Evolutionary conservation across 2,888 invertebrate genomes (phyloP).

Genomic region (Biston stratarius): DNA sequence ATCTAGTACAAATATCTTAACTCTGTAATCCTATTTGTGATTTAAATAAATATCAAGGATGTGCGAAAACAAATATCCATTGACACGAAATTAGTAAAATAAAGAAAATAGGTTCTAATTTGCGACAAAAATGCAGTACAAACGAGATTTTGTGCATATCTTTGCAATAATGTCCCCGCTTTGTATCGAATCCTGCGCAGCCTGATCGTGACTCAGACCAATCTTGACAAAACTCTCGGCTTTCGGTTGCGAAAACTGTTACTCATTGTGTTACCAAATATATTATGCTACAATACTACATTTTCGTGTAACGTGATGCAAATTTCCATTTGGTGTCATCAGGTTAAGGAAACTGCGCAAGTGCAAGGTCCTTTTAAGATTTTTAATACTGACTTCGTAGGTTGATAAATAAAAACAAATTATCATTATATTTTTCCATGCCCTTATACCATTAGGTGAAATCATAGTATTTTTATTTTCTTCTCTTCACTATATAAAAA

Average conservation of each 20-base stretch:
- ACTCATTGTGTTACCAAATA: conserved; percentile 39
- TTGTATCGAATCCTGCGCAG: conserved; percentile 32
- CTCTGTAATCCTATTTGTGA: too few relatives aligned
- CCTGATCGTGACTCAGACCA: conserved; percentile 44
- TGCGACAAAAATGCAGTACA: conserved; percentile 8
- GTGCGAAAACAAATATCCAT: too few relatives aligned
- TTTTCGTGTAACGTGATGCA: conserved; percentile 41
- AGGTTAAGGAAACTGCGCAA: conserved; percentile 5
- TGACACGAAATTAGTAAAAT: background rate
- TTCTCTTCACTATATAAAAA: too few relatives aligned
- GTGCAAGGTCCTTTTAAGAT: conserved; percentile 6
- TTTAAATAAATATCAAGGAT: too few relatives aligned
- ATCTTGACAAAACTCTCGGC: conserved; percentile 39
- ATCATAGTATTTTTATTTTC: too few relatives aligned
- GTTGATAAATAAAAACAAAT: background rate
- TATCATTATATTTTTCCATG: background rate
- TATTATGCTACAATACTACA: background rate
- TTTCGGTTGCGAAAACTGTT: conserved; percentile 44
- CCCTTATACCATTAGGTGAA: too few relatives aligned
- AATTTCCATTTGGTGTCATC: conserved; percentile 27
- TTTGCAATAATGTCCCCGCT: conserved; percentile 18
- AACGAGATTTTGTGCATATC: conserved; percentile 26
- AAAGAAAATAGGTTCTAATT: conserved; percentile 3
- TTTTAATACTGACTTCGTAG: background rate
- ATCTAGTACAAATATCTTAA: too few relatives aligned